Conservation (phyloP, 2,797 vertebrate genomes). For the Lophotriccus pileatus region DNA sequence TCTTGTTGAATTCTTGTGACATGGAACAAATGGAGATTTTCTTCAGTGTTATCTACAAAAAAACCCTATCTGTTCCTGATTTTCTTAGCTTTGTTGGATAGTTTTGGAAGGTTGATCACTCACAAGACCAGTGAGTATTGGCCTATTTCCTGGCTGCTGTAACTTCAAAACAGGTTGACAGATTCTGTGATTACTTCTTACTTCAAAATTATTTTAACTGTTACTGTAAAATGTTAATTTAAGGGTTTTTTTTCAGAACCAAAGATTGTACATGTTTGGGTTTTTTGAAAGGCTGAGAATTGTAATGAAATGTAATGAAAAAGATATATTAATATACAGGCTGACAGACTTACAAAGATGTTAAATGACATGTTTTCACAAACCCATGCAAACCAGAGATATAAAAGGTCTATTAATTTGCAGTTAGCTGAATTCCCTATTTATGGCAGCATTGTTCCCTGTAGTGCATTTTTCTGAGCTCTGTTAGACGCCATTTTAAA, state of each 20-base stretch:
- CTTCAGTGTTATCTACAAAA: background rate
- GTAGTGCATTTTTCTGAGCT: background rate
- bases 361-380: background rate
- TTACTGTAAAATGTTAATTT: background rate
- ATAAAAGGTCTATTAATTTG: background rate
- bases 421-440: background rate
- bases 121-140: background rate
- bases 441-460: background rate
- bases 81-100: background rate
- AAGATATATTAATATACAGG: background rate
- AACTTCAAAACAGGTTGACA: background rate
- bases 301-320: background rate
- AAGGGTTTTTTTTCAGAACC: background rate
- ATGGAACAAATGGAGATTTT: background rate
- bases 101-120: background rate
- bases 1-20: background rate
- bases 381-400: background rate
- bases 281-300: background rate
- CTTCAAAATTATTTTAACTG: background rate
- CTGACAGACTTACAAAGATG: background rate
- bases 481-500: background rate
- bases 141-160: background rate
- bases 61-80: background rate
- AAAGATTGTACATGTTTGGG: background rate
- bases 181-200: background rate